Conservation (phyloP, 2,888 invertebrate genomes). For the Clunio marinus region DNA sequence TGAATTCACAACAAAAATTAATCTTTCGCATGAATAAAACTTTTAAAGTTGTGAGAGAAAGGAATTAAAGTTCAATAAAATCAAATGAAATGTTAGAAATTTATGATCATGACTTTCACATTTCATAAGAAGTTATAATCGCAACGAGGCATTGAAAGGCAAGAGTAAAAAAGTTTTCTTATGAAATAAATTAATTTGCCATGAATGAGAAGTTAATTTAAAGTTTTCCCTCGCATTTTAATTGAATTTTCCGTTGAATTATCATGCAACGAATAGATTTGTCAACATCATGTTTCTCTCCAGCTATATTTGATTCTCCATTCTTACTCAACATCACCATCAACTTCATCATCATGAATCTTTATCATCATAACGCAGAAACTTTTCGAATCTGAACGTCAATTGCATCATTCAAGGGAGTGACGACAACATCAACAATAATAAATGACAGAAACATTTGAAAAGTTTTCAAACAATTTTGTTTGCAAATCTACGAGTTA, state of each 20-base stretch:
- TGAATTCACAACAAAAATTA: too few species aligned
- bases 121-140: not conserved
- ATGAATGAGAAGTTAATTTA: conserved; percentile 30
- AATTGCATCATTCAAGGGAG: too few species aligned
- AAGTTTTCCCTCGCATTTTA: not conserved
- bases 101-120: conserved; percentile 26
- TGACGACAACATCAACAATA: conserved; percentile 18
- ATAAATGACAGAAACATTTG: conserved; percentile 36
- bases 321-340: not conserved
- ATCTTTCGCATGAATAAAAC: conserved; percentile 8
- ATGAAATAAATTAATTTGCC: not conserved
- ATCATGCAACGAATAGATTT: conserved; percentile 14
- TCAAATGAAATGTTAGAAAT: conserved; percentile 36
- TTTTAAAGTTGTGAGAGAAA: not conserved
- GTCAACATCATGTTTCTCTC: conserved; percentile 13
- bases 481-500: too few species aligned
- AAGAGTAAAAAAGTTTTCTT: not conserved
- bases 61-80: conserved; percentile 33
- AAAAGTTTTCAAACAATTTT: conserved; percentile 19
- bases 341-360: not conserved
- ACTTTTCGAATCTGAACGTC: conserved; percentile 29
- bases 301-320: not conserved
- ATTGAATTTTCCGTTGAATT: conserved; percentile 28
- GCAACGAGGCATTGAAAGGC: not conserved
- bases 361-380: not conserved